Conservation (phyloP, 1,140 invertebrate genomes). For the Radopholus similis region DNA sequence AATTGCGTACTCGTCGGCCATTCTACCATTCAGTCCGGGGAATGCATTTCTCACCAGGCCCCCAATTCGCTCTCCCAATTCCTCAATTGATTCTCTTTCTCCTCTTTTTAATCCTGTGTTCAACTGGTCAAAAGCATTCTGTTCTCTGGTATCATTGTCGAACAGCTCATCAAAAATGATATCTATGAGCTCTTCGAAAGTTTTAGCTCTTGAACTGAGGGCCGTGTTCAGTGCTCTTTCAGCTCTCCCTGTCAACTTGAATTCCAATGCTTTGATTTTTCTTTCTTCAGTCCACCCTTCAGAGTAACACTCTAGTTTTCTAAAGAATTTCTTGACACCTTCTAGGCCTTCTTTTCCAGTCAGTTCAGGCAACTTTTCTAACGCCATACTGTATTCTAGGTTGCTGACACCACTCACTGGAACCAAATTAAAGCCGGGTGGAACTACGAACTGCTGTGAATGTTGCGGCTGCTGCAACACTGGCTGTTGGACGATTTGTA, state of each 20-base stretch:
- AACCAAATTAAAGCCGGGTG: no score
- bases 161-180: not conserved
- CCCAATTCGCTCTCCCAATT: not conserved
- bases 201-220: no score
- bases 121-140: not conserved
- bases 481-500: no score
- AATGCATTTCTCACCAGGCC: not conserved
- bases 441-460: no score
- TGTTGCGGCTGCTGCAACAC: no score
- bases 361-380: no score
- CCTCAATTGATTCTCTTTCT: not conserved
- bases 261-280: not conserved
- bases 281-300: not conserved
- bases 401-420: no score
- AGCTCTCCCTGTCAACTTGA: not conserved
- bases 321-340: not conserved
- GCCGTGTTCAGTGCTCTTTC: not conserved
- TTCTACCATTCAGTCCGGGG: not conserved
- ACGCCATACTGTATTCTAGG: no score
- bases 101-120: not conserved
- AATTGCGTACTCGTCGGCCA: not conserved
- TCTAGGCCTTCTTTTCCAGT: not conserved
- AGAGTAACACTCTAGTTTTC: not conserved
- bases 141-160: not conserved
- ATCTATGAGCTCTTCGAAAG: not conserved